phyloP scores from a whole-genome alignment of 2,113 vertebrate genomes.

The Halcyon senegalensis region DNA sequence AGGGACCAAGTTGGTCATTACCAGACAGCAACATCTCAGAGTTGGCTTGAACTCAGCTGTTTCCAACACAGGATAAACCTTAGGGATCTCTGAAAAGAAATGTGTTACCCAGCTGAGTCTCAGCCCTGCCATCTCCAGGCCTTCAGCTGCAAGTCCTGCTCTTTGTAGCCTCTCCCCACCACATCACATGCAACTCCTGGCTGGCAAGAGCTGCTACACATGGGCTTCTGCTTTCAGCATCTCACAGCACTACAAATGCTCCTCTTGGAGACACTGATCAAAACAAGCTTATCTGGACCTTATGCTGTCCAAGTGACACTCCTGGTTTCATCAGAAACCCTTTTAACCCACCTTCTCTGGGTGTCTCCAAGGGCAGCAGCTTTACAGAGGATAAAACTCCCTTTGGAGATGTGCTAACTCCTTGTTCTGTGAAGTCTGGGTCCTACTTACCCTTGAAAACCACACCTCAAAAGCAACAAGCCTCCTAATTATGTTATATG shows the following conservation, averaged over 20 bases:
- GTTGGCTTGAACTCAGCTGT: accelerated
- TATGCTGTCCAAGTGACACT: not conserved
- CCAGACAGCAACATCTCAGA: not conserved
- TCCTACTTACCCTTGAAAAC: not conserved
- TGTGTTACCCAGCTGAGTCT: not conserved
- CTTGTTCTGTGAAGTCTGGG: not conserved
- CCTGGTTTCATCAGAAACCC: not conserved
- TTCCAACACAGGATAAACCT: not conserved
- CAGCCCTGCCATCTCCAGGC: constrained; percentile 42
- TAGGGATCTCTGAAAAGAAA: not conserved
- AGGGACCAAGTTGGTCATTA: accelerated
- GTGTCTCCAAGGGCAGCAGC: not conserved
- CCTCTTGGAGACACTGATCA: not conserved
- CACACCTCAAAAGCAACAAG: not conserved
- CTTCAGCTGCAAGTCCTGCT: not conserved
- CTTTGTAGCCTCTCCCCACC: not conserved
- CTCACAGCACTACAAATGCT: not conserved
- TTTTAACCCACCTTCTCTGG: not conserved
- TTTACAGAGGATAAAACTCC: not conserved
- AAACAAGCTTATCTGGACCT: not conserved
- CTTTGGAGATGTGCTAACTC: not conserved
- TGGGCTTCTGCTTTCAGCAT: not conserved
- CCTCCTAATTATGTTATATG: not conserved
- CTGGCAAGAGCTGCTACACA: not conserved
- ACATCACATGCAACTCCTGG: accelerated